Evolutionary conservation across 1,140 invertebrate genomes (phyloP), one percentile per base, ranked within the genome.

Genomic region (Chironomus tepperi): DNA sequence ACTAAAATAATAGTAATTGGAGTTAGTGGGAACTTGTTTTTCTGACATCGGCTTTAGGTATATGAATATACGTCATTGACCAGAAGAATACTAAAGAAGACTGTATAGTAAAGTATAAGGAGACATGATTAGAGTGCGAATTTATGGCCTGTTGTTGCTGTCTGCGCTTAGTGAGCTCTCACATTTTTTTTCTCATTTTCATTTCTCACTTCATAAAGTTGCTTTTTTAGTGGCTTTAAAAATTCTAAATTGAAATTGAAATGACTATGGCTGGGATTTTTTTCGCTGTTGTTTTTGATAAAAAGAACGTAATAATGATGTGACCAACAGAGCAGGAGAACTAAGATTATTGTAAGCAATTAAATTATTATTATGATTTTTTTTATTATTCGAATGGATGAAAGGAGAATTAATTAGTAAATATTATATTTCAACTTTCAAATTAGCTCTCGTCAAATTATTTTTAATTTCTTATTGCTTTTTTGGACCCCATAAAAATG

Each of bases 341-440:
- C 47, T 12, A 57, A 12, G 47, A 57, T 57, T 57, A n/a, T 12
- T 12, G 3, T 57, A n/a, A 15, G 47, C 47, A 70, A 70, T 70
- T 70, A 70, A 70, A 70, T 19, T 70, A 70, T 70, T 57, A 57
- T 34, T 34, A 34, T 34, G 1, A 34, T 34, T 34, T 34, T 34
- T 34, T 34, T 34, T 34, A 34, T 34, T 34, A 34, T 34, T 34
- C 24, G 24, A 34, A 34, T 34, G 24, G 24, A 70, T 19, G 18
- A 70, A 70, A 70, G 6, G 65, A 70, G 65, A 70, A 18, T 70
- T 70, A 70, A 70, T 70, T 70, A 70, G 19, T 18, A 18, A 21
- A n/a, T 12, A 10, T 70, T 70, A 21, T 70, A 70, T 70, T 19
- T 15, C 24, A 34, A 34, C 65, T 18, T 70, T 70, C 65, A 70